These are phyloP conservation scores for Trichogramma evanescens DNA, from an alignment of 2,888 invertebrate species.

Conservation along the genomic window DNA sequence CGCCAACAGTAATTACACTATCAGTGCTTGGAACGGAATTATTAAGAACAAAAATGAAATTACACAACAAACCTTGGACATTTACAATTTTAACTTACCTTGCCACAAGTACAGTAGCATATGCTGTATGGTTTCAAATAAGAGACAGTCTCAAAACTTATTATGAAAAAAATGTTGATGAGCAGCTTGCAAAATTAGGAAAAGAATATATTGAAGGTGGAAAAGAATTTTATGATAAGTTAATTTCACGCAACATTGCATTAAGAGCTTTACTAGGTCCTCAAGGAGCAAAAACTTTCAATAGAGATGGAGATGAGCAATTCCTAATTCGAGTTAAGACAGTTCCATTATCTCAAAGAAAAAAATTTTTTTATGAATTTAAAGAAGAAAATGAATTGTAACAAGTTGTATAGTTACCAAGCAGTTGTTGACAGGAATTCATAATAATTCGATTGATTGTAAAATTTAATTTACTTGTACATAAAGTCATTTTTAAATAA, in stretches of 20 bases:
- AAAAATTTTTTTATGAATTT: constrained; percentile 56
- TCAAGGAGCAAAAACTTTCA: constrained; percentile 58
- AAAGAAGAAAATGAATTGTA: constrained; percentile 2
- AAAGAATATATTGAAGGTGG: constrained; percentile 65
- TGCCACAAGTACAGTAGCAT: constrained; percentile 53
- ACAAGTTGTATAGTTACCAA: background rate
- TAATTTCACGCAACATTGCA: constrained; percentile 66
- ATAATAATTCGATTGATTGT: constrained; percentile 5
- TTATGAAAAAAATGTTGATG: constrained; percentile 61
- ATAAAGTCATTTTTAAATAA: constrained; percentile 19
- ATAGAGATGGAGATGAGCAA: constrained; percentile 64
- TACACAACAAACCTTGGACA: constrained; percentile 52
- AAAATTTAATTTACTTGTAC: constrained; percentile 19
- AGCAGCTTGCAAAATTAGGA: constrained; percentile 55
- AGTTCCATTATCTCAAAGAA: constrained; percentile 60
- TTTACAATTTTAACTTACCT: constrained; percentile 52
- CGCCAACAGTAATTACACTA: background rate
- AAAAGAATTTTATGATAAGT: constrained; percentile 67
- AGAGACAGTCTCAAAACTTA: constrained; percentile 60
- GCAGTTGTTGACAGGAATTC: constrained; percentile 6
- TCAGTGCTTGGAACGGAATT: constrained; percentile 44
- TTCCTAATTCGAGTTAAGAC: constrained; percentile 59
- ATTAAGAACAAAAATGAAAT: constrained; percentile 52
- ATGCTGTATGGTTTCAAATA: constrained; percentile 57
- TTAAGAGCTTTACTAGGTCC: constrained; percentile 60